These are phyloP conservation scores for Simalia tracyae DNA, from an alignment of 2,797 vertebrate species.

Conservation along the genomic window DNA sequence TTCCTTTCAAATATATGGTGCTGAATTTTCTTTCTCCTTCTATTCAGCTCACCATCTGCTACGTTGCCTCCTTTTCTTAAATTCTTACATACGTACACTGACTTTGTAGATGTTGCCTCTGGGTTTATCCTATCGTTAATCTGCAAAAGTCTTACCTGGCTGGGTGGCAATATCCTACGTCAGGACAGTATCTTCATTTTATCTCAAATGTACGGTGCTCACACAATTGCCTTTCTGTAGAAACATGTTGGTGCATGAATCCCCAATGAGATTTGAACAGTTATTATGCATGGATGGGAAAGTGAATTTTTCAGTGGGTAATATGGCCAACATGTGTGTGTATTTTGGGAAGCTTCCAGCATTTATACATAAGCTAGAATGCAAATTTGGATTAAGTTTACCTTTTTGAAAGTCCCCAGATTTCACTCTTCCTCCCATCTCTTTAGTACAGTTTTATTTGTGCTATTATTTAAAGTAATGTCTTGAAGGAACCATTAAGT, in stretches of 20 bases:
- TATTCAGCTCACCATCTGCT: neutral
- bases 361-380: neutral
- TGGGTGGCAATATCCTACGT: neutral
- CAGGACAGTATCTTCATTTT: neutral
- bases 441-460: neutral
- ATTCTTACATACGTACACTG: neutral
- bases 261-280: neutral
- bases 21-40: neutral
- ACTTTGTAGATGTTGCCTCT: constrained; percentile 19
- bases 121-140: neutral
- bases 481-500: neutral
- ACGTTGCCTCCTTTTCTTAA: neutral
- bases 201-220: neutral
- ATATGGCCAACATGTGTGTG: neutral
- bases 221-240: neutral
- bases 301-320: neutral
- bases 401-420: neutral
- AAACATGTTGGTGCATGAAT: neutral
- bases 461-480: neutral
- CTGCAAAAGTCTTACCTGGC: rapidly evolving
- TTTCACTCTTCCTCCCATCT: neutral
- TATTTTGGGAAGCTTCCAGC: neutral
- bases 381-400: neutral
- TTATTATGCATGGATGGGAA: neutral
- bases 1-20: neutral